A percentile compares a stretch with the other conserved stretches of the same genome.
Evolutionary conservation across 1,140 invertebrate species (phyloP).

Genomic region (Mya arenaria): DNA sequence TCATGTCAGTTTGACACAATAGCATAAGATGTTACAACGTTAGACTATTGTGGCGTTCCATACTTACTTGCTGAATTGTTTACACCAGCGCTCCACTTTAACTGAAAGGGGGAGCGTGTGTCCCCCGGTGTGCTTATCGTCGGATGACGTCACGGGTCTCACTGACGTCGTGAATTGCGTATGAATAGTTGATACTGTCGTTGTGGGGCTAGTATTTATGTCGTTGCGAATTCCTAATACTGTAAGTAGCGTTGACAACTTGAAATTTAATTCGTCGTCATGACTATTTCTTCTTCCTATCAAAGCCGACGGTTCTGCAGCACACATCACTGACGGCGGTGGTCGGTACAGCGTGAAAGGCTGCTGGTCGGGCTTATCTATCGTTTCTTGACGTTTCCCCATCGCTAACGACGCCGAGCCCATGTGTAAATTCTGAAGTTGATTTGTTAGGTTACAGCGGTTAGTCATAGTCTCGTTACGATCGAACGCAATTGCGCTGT

Average conservation of each 20-base stretch:
- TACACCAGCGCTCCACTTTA: not conserved
- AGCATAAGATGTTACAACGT: not conserved
- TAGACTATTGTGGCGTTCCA: not conserved
- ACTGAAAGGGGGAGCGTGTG: not conserved
- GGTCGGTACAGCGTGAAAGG: not conserved
- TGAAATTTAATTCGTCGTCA: too few relatives aligned
- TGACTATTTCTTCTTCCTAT: not conserved
- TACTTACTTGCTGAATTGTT: slow-evolving; percentile 10
- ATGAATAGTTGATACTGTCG: not conserved
- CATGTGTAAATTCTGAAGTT: not conserved
- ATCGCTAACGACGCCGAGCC: not conserved
- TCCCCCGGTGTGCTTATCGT: not conserved
- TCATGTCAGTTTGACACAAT: not conserved
- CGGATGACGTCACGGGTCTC: not conserved
- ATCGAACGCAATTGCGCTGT: not conserved
- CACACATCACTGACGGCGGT: not conserved
- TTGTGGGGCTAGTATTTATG: not conserved
- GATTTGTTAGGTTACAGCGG: slow-evolving; percentile 14
- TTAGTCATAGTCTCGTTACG: not conserved
- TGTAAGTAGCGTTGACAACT: too few relatives aligned
- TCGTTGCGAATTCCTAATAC: too few relatives aligned
- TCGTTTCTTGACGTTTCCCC: not conserved
- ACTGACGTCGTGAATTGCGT: not conserved
- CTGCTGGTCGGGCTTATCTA: not conserved
- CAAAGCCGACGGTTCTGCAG: not conserved